Percentiles rank a stretch among this genome's conserved stretches.
Evolutionary conservation across 1,140 invertebrate species (phyloP).

Genomic region (Macrotrachela quadricornifera): DNA sequence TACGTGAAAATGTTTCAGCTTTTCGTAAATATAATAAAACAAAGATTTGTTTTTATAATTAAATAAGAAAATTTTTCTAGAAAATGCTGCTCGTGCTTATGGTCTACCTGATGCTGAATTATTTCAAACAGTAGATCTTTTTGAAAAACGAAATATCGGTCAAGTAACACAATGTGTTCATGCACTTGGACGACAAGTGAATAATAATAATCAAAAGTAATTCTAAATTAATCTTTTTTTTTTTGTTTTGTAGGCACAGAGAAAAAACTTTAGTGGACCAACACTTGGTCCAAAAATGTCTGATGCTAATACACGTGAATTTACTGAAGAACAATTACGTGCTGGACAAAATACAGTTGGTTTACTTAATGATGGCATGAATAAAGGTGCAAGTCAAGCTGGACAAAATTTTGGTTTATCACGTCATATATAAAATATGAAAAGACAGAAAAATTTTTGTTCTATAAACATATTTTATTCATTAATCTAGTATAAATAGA

Average conservation of each 20-base stretch:
- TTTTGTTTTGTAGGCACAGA: conserved; percentile 1
- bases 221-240: not conserved
- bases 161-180: conserved; percentile 74
- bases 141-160: conserved; percentile 72
- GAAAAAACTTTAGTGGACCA: conserved; percentile 9
- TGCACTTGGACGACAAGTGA: conserved; percentile 75
- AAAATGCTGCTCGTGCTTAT: conserved; percentile 38
- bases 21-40: too few species aligned
- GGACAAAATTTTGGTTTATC: conserved; percentile 78
- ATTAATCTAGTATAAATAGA: too few species aligned
- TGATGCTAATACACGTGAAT: conserved; percentile 44
- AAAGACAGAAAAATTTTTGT: too few species aligned
- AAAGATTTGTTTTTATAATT: too few species aligned
- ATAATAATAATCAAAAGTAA: not conserved
- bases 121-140: conserved; percentile 80
- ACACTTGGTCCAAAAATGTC: conserved; percentile 11
- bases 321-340: conserved; percentile 61
- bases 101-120: conserved; percentile 68
- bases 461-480: too few species aligned
- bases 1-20: conserved; percentile 78
- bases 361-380: conserved; percentile 47
- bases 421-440: conserved; percentile 36
- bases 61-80: too few species aligned
- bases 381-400: conserved; percentile 56
- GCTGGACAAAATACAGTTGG: conserved; percentile 72